Evolutionary conservation across 2,113 vertebrate genomes (phyloP), one percentile per base, ranked within the genome.

Genomic region (Alethe castanea): DNA sequence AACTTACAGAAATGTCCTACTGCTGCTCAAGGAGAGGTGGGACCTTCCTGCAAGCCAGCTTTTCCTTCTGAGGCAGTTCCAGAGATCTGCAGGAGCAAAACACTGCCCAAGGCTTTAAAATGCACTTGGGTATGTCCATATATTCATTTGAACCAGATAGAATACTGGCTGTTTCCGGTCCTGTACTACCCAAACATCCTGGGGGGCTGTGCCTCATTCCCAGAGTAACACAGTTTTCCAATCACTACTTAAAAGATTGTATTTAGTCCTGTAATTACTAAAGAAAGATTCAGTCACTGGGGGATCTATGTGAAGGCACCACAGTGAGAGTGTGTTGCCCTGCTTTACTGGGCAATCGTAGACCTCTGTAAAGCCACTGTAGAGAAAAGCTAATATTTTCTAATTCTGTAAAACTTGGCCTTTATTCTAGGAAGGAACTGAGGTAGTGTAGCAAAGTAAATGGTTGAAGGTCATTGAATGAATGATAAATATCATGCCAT

Each of bases 401-500:
- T 70, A 69, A 61, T 76, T 94, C n/a, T 66, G 35, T 42, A 57
- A 92, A 81, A 50, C 28, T 47, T 81, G 45, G 48, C 86, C 47
- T 91, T 92, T 91, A 80, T 81, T 82, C 74, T 72, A 25, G 16
- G 73, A 57, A 88, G 60, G 50, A 28, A 26, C 40, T 54, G 88
- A 88, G 56, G 59, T 53, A 62, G 33, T 33, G 15, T 25, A 84
- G 56, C 44, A 89, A 66, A 94, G 54, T 64, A 88, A 90, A 80
- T 73, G 70, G 48, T 44, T 94, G 77, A 96, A 95, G 94, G 91
- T 95, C 88, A 88, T 11, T 64, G 53, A 57, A 91, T 53, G 69
- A 95, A 89, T 84, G 86, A 88, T 91, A 86, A 97, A 91, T 92
- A 94, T 74, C 83, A 81, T 24, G 44, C 35, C 54, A 42, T 82